These are phyloP conservation scores for Pteria penguin DNA, from an alignment of 2,888 invertebrate genomes.

Conservation along the genomic window DNA sequence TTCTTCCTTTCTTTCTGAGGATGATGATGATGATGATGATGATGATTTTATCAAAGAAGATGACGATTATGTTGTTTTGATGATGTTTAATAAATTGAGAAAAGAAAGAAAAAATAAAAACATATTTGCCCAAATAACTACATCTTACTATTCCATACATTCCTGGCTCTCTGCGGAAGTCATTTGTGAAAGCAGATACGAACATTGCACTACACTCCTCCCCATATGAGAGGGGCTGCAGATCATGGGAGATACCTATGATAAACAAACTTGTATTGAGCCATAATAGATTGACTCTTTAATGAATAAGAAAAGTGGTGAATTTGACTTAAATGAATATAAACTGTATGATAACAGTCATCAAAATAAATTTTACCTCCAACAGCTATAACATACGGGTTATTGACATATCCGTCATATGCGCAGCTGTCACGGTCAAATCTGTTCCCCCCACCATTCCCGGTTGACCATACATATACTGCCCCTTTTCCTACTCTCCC, in stretches of 20 bases:
- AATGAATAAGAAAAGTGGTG: background rate
- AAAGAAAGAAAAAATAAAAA: no score
- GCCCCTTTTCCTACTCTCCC: constrained; percentile 4
- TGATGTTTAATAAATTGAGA: no score
- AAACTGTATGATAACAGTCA: no score
- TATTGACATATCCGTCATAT: background rate
- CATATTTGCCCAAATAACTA: no score
- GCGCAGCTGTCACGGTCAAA: background rate
- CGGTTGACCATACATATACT: constrained; percentile 11
- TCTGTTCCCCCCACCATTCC: constrained; percentile 8
- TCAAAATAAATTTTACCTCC: background rate
- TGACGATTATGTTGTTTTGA: no score
- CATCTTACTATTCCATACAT: background rate
- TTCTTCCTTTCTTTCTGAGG: no score
- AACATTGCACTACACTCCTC: constrained; percentile 20
- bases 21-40: no score
- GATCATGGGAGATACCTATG: constrained; percentile 11
- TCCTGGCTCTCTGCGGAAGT: background rate
- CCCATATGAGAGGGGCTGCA: background rate
- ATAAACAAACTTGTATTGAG: background rate
- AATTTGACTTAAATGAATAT: no score
- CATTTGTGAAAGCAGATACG: constrained; percentile 7
- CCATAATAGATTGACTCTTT: background rate
- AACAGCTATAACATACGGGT: background rate
- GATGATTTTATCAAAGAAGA: no score